Conservation (phyloP, 1,140 invertebrate genomes). For the Oryzaephilus surinamensis region DNA sequence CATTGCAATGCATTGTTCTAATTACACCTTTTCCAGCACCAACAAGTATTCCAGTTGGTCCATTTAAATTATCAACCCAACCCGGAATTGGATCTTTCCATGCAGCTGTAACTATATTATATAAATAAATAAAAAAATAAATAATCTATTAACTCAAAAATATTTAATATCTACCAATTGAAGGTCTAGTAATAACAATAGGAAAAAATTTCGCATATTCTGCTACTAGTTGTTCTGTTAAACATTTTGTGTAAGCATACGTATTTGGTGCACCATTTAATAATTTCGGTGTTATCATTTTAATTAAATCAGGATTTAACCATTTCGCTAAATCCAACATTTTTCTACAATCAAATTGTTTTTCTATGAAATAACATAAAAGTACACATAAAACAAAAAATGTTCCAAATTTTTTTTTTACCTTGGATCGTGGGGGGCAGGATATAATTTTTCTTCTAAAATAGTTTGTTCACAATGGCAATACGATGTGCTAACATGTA, state of each 20-base stretch:
- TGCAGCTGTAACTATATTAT: slow-evolving; percentile 37
- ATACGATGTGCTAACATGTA: slow-evolving; percentile 76
- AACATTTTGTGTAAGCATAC: slow-evolving; percentile 67
- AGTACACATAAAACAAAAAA: not conserved
- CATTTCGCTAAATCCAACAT: slow-evolving; percentile 65
- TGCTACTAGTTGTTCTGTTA: slow-evolving; percentile 59
- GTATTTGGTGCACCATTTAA: slow-evolving; percentile 64
- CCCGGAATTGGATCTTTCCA: slow-evolving; percentile 45
- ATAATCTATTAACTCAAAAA: no score
- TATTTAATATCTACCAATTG: slow-evolving; percentile 72
- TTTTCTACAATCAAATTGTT: slow-evolving; percentile 15
- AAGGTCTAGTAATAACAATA: slow-evolving; percentile 59
- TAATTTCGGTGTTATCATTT: slow-evolving; percentile 66
- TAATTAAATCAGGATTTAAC: slow-evolving; percentile 61
- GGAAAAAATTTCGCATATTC: slow-evolving; percentile 50
- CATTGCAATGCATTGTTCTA: slow-evolving; percentile 53
- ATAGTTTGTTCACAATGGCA: slow-evolving; percentile 61
- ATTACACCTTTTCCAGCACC: slow-evolving; percentile 63
- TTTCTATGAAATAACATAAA: not conserved
- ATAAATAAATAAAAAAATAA: slow-evolving; percentile 18
- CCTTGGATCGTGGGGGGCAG: slow-evolving; percentile 60
- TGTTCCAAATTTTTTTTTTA: slow-evolving; percentile 22
- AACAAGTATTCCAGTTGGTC: slow-evolving; percentile 62
- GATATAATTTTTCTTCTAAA: slow-evolving; percentile 58
- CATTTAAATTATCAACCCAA: slow-evolving; percentile 86